phyloP scores from a whole-genome alignment of 2,113 vertebrate species.

The Tragelaphus buxtoni region DNA sequence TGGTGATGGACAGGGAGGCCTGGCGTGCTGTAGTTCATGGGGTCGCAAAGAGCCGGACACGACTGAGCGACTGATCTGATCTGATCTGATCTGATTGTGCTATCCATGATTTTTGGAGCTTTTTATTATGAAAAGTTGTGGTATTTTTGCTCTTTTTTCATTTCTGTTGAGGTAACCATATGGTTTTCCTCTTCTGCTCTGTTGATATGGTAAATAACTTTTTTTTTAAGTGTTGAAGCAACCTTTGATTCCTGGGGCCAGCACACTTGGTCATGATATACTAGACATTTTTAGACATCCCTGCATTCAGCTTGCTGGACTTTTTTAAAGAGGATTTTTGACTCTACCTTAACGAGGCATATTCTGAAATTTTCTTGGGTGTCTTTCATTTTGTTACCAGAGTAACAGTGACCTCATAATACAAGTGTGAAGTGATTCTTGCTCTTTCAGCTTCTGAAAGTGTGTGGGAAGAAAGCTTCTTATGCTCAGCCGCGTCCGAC shows the following conservation, averaged over 20 bases:
- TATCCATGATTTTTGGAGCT: not conserved
- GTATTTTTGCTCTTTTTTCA: not conserved
- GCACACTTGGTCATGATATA: fast-evolving
- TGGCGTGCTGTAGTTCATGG: no score
- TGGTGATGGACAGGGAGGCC: no score
- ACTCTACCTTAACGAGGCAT: fast-evolving
- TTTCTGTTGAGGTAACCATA: fast-evolving
- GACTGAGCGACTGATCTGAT: no score
- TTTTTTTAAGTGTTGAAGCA: not conserved
- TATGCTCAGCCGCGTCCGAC: fast-evolving
- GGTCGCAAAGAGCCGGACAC: no score
- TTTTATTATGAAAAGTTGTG: not conserved
- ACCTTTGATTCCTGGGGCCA: not conserved
- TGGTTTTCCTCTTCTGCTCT: not conserved
- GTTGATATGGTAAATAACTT: not conserved
- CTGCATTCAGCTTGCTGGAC: not conserved
- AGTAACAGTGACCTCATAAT: fast-evolving
- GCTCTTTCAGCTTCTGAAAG: not conserved
- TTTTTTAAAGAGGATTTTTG: not conserved
- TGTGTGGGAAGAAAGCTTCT: not conserved
- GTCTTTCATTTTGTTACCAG: not conserved
- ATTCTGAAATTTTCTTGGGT: not conserved
- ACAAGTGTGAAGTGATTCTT: not conserved
- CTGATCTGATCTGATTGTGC: not conserved
- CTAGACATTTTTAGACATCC: not conserved